Evolutionary conservation across 2,888 invertebrate species (phyloP).

Genomic region (Stenolophus ochropezus): DNA sequence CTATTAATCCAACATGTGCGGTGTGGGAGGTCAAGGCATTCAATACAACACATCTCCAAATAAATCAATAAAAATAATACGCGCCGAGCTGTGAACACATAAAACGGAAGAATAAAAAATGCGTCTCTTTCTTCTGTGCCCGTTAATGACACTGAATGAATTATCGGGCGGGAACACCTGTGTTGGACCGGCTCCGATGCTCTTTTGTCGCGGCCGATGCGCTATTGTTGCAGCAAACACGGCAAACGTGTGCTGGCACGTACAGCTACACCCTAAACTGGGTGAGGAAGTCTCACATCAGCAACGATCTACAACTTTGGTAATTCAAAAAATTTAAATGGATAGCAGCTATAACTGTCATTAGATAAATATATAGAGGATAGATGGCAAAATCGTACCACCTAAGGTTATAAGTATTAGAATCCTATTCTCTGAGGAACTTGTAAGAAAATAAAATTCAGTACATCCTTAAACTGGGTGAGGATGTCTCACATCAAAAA

Average conservation of each 20-base stretch:
- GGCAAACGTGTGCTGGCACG: constrained; percentile 3
- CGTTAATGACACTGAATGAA: constrained; percentile 59
- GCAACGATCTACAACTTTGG: background rate
- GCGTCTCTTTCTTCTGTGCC: constrained; percentile 41
- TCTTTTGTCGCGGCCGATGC: constrained; percentile 31
- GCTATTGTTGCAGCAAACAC: constrained; percentile 29
- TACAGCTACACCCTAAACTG: background rate
- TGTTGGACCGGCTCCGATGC: constrained; percentile 38
- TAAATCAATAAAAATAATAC: constrained; percentile 58
- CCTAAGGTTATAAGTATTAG: no score
- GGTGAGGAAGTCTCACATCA: background rate
- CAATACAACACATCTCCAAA: constrained; percentile 49
- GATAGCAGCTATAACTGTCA: no score
- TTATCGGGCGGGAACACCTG: constrained; percentile 52
- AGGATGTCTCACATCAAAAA: no score
- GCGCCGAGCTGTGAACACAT: constrained; percentile 58
- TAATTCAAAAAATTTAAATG: no score
- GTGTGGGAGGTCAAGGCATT: constrained; percentile 42
- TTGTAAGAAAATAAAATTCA: no score
- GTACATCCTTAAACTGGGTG: no score
- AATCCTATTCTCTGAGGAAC: no score
- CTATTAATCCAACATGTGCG: constrained; percentile 29
- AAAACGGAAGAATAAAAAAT: constrained; percentile 55
- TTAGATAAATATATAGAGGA: no score
- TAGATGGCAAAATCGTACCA: no score